Percentiles rank a stretch among this genome's conserved stretches.
Evolutionary conservation across 2,113 vertebrate species (phyloP).

Genomic region (Steatornis caripensis): DNA sequence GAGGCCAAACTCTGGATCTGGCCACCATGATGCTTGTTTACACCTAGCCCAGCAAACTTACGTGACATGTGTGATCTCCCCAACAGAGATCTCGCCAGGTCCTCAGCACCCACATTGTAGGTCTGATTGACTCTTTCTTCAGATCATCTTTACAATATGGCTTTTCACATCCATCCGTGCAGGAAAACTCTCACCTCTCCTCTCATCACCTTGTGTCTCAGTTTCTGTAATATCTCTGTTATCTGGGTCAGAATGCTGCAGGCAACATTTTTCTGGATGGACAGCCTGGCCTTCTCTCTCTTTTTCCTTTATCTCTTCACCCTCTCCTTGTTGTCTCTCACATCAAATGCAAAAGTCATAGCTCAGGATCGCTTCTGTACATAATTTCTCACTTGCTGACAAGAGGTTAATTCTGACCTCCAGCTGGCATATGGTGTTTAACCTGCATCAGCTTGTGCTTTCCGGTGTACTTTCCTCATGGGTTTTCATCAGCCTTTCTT

Average conservation of each 20-base stretch:
- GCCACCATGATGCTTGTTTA: neutral
- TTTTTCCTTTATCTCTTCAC: neutral
- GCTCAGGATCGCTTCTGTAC: neutral
- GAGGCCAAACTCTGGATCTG: rapidly evolving
- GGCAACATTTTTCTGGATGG: neutral
- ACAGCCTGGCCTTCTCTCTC: neutral
- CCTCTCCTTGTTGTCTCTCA: neutral
- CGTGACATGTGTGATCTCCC: too few relatives aligned
- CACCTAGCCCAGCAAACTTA: neutral
- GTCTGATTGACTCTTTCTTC: neutral
- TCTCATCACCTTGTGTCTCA: neutral
- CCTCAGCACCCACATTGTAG: neutral
- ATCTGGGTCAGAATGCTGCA: neutral
- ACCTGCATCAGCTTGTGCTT: neutral
- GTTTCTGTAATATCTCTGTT: neutral
- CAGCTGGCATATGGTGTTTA: neutral
- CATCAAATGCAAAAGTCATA: neutral
- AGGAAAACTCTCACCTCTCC: neutral
- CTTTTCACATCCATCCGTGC: neutral
- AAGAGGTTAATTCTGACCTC: neutral
- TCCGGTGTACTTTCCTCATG: neutral
- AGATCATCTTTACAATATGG: neutral
- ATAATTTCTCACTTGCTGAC: neutral
- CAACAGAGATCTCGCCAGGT: neutral
- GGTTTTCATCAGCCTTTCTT: neutral